A percentile compares a stretch with the other conserved stretches of the same genome.
These are phyloP conservation scores for Ceratosolen fusciceps DNA, from an alignment of 1,140 invertebrate genomes.

Conservation along the genomic window DNA sequence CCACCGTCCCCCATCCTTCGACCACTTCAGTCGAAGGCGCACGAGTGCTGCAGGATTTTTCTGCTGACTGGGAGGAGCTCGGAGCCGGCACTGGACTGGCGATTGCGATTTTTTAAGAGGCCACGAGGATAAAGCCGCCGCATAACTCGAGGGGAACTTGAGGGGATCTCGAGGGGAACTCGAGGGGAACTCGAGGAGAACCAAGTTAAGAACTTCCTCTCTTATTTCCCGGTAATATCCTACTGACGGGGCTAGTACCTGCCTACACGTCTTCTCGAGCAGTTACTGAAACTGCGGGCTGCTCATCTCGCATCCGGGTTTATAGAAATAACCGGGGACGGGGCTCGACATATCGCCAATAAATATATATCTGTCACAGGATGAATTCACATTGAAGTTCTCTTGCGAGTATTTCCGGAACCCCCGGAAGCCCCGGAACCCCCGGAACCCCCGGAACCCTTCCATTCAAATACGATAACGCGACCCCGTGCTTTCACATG, in stretches of 20 bases:
- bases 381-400: too few relatives aligned
- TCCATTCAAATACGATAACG: too few relatives aligned
- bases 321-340: not conserved
- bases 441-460: too few relatives aligned
- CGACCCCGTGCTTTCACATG: too few relatives aligned
- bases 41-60: constrained; percentile 8
- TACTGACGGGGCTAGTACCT: not conserved
- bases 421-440: too few relatives aligned
- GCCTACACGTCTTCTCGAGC: not conserved
- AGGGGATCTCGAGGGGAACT: not conserved
- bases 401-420: too few relatives aligned
- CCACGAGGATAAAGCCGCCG: too few relatives aligned
- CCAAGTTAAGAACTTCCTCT: constrained; percentile 1
- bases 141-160: not conserved
- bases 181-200: not conserved
- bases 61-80: constrained; percentile 2
- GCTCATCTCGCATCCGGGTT: not conserved
- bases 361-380: too few relatives aligned
- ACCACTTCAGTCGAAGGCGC: not conserved
- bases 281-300: not conserved
- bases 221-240: not conserved
- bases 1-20: too few relatives aligned
- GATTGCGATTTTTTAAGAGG: too few relatives aligned
- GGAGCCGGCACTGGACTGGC: not conserved
- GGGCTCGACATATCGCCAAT: not conserved